Percentiles rank a stretch among this genome's conserved stretches.
phyloP scores from a whole-genome alignment of 2,888 invertebrate species.

The Brachypalpus laphriformis region DNA sequence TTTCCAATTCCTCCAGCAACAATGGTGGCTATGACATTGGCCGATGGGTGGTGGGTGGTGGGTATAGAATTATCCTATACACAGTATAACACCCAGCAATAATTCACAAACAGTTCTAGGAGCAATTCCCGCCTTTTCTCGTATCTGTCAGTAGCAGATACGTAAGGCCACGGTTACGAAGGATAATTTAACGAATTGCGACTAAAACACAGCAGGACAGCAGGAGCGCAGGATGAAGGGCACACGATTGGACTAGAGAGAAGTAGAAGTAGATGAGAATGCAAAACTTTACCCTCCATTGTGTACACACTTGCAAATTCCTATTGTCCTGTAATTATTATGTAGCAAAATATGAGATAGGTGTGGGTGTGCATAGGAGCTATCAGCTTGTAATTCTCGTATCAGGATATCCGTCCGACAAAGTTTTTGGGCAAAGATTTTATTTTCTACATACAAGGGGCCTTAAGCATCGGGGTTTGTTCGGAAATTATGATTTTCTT shows the following conservation, averaged over 20 bases:
- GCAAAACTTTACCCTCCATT: constrained; percentile 60
- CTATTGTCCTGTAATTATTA: constrained; percentile 79
- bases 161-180: constrained; percentile 67
- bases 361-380: neutral
- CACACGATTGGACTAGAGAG: neutral
- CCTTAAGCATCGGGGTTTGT: constrained; percentile 45
- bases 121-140: constrained; percentile 80
- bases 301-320: constrained; percentile 69
- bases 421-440: constrained; percentile 59
- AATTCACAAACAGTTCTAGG: constrained; percentile 73
- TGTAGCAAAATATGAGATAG: constrained; percentile 77
- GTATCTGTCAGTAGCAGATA: constrained; percentile 79
- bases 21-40: constrained; percentile 35
- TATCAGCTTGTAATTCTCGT: constrained; percentile 75
- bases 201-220: constrained; percentile 48
- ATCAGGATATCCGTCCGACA: constrained; percentile 68
- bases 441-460: constrained; percentile 58
- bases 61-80: constrained; percentile 51
- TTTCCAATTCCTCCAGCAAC: constrained; percentile 60
- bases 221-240: constrained; percentile 13
- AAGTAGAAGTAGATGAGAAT: neutral
- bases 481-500: constrained; percentile 24
- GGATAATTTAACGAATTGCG: constrained; percentile 72
- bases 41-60: constrained; percentile 13
- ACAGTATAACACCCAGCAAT: constrained; percentile 73